A percentile compares a stretch with the other conserved stretches of the same genome.
These are phyloP conservation scores for Cephus pygmeus DNA, from an alignment of 2,888 invertebrate species.

Conservation along the genomic window DNA sequence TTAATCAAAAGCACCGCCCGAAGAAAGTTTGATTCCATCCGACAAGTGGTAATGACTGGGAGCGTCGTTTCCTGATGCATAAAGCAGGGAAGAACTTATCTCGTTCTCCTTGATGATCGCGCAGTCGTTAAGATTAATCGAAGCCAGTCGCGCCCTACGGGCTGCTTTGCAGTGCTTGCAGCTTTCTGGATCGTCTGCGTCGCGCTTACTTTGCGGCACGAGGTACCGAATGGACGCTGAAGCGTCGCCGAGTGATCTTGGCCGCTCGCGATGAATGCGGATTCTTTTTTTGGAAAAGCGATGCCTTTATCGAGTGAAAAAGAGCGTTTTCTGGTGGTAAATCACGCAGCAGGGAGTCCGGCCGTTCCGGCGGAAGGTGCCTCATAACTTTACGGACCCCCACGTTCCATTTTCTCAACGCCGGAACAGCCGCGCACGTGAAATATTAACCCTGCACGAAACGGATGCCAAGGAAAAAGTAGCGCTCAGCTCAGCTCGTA, in stretches of 20 bases:
- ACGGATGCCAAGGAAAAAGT: conserved; percentile 40
- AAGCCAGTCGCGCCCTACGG: background rate
- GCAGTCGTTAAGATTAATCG: conserved; percentile 17
- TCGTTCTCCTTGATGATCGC: conserved; percentile 24
- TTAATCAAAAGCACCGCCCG: conserved; percentile 22
- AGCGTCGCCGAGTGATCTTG: background rate
- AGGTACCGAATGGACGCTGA: background rate
- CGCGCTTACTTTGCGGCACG: too few species aligned
- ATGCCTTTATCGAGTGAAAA: conserved; percentile 50
- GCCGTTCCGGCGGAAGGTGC: conserved; percentile 52
- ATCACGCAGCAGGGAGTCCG: conserved; percentile 55
- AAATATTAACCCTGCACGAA: conserved; percentile 58
- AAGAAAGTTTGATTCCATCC: conserved; percentile 24
- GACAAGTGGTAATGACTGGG: conserved; percentile 23
- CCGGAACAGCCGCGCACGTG: conserved; percentile 59
- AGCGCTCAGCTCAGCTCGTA: background rate
- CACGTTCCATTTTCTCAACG: conserved; percentile 59
- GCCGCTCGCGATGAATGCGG: background rate
- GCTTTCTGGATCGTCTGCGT: too few species aligned
- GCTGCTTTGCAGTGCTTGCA: too few species aligned
- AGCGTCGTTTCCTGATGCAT: conserved; percentile 34
- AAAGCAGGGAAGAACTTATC: conserved; percentile 31
- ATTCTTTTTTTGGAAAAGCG: conserved; percentile 2
- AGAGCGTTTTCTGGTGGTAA: conserved; percentile 48
- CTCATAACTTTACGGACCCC: conserved; percentile 55